These are phyloP conservation scores for Kuschelorhynchus macadamiae DNA, from an alignment of 2,888 invertebrate genomes.

Conservation along the genomic window DNA sequence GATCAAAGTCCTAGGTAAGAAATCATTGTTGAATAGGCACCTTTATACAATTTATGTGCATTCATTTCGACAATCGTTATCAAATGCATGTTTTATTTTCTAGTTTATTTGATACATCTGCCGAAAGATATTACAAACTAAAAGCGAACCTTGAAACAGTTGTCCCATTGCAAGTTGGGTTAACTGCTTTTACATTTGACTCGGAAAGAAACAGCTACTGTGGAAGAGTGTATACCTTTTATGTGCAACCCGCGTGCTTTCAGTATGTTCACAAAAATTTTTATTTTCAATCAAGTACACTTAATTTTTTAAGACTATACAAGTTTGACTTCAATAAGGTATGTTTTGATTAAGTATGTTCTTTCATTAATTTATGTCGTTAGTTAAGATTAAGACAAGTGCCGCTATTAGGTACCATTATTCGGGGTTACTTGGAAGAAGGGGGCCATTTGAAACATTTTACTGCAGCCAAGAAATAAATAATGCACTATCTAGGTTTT, in stretches of 20 bases:
- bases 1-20: conserved; percentile 59
- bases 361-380: conserved; percentile 9
- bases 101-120: conserved; percentile 74
- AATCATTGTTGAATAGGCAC: background rate
- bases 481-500: too few species aligned
- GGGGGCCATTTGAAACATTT: too few species aligned
- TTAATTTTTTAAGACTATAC: conserved; percentile 76
- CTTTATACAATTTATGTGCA: too few species aligned
- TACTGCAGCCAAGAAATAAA: too few species aligned
- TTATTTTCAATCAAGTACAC: conserved; percentile 75
- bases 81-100: too few species aligned
- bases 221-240: conserved; percentile 78
- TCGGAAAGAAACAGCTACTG: conserved; percentile 73
- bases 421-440: too few species aligned
- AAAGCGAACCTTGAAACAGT: conserved; percentile 69
- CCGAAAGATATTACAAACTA: conserved; percentile 72
- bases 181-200: conserved; percentile 76
- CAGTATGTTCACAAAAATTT: conserved; percentile 75
- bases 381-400: too few species aligned
- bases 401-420: too few species aligned
- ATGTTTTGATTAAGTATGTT: conserved; percentile 50
- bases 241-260: conserved; percentile 77
- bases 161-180: conserved; percentile 78
- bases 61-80: too few species aligned
- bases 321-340: conserved; percentile 86